Percentiles rank a stretch among this genome's conserved stretches.
These are phyloP conservation scores for Ceyx erithaca DNA, from an alignment of 2,797 vertebrate genomes.

Conservation along the genomic window DNA sequence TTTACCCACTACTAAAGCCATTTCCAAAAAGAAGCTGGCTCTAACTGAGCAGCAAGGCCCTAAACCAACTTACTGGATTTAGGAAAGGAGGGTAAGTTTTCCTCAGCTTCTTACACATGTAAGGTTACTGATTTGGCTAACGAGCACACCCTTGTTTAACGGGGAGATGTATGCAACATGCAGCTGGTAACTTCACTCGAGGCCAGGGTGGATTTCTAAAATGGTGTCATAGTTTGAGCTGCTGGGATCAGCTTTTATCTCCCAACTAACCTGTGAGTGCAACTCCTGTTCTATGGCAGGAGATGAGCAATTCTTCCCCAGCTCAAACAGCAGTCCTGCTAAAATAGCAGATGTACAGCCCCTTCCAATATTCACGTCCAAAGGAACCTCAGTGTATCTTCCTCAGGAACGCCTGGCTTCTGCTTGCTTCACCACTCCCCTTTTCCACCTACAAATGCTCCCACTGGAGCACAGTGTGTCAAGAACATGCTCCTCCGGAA, in stretches of 20 bases:
- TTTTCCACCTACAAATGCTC: not conserved
- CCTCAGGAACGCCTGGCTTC: constrained; percentile 55
- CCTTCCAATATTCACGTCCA: not conserved
- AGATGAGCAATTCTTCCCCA: not conserved
- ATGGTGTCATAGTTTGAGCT: not conserved
- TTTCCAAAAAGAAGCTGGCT: constrained; percentile 18
- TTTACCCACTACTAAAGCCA: not conserved
- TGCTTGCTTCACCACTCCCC: constrained; percentile 18
- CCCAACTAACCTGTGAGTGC: not conserved
- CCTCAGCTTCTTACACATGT: constrained; percentile 22
- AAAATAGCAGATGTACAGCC: not conserved
- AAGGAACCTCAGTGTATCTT: constrained; percentile 44
- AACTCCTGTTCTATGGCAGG: not conserved
- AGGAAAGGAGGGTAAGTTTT: not conserved
- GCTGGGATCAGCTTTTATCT: not conserved
- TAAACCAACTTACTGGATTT: not conserved
- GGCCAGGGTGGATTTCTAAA: not conserved
- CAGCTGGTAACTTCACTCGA: not conserved
- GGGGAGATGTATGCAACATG: not conserved
- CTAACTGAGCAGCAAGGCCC: not conserved
- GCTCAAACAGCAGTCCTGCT: not conserved
- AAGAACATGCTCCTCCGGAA: not conserved
- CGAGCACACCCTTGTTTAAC: not conserved
- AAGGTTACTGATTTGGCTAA: not conserved
- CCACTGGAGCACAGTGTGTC: not conserved